phyloP scores from a whole-genome alignment of 30 jellyfish, hydroid and myxozoan species.

The Hydractinia symbiolongicarpus region DNA sequence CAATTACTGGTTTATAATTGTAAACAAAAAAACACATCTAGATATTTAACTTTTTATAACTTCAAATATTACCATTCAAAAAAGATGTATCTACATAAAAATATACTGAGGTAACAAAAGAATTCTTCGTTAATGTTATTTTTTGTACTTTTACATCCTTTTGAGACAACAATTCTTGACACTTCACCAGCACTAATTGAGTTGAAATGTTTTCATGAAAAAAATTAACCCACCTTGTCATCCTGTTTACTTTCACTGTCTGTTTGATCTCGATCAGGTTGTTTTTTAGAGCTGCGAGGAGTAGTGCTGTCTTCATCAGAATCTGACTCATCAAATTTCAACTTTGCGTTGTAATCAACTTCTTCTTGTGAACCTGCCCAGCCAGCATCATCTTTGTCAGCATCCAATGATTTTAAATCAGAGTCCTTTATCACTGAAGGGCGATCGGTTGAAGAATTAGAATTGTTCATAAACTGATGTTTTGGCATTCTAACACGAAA shows the following conservation, averaged over 20 bases:
- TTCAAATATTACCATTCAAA: too few species aligned
- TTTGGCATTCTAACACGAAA: conserved; percentile 60
- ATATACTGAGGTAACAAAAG: too few species aligned
- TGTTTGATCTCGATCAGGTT: not conserved
- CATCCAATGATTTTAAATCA: conserved; percentile 47
- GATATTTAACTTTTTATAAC: too few species aligned
- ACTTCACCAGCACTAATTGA: too few species aligned
- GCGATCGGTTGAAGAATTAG: conserved; percentile 33
- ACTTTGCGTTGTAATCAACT: conserved; percentile 83
- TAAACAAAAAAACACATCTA: too few species aligned
- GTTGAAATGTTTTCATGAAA: too few species aligned
- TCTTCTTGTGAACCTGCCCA: conserved; percentile 99
- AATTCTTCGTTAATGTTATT: too few species aligned
- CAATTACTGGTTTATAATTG: too few species aligned
- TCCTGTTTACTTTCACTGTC: not conserved
- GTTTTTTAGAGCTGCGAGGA: not conserved
- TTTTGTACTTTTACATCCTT: too few species aligned
- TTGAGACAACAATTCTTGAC: too few species aligned
- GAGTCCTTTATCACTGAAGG: conserved; percentile 59
- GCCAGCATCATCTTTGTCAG: conserved; percentile 66
- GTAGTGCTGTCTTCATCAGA: conserved; percentile 24
- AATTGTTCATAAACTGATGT: not conserved
- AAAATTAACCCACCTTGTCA: not conserved
- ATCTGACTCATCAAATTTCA: conserved; percentile 88
- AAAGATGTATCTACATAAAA: too few species aligned